These are phyloP conservation scores for Polypterus senegalus DNA, from an alignment of 2,113 vertebrate species.

Conservation along the genomic window DNA sequence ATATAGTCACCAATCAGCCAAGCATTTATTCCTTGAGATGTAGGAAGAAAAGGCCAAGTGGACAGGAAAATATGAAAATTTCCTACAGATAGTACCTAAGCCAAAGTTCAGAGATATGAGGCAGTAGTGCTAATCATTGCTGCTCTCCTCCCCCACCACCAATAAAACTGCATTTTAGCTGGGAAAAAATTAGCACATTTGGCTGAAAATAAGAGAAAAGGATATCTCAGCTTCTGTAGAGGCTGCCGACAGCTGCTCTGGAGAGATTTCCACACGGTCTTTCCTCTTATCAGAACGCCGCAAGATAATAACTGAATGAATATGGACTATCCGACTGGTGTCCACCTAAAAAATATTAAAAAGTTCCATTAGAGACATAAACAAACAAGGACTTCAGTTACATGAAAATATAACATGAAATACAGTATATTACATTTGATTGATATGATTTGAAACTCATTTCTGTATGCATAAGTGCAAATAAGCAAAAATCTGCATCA, in stretches of 20 bases:
- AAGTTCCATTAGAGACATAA: not conserved
- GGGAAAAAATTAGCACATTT: too few species aligned
- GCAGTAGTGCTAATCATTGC: too few species aligned
- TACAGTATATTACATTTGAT: not conserved
- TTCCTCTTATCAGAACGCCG: slow-evolving; percentile 93
- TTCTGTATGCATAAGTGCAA: too few species aligned
- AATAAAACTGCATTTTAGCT: too few species aligned
- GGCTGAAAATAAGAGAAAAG: slow-evolving; percentile 29
- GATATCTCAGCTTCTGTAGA: slow-evolving; percentile 93
- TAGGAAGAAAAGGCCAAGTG: too few species aligned
- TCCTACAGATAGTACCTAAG: too few species aligned
- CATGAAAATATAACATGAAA: not conserved
- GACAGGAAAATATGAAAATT: too few species aligned
- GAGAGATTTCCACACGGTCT: slow-evolving; percentile 91
- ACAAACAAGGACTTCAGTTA: not conserved
- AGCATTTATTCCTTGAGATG: too few species aligned
- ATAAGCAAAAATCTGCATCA: too few species aligned
- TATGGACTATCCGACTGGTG: slow-evolving; percentile 68
- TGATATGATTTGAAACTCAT: not conserved
- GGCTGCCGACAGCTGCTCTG: slow-evolving; percentile 92
- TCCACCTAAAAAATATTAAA: slow-evolving; percentile 42
- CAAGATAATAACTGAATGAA: slow-evolving; percentile 92
- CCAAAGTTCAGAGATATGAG: too few species aligned
- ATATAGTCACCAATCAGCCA: too few species aligned
- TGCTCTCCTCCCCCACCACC: too few species aligned